Conservation (phyloP, 2,797 vertebrate species). For the Myotis pilosus region DNA sequence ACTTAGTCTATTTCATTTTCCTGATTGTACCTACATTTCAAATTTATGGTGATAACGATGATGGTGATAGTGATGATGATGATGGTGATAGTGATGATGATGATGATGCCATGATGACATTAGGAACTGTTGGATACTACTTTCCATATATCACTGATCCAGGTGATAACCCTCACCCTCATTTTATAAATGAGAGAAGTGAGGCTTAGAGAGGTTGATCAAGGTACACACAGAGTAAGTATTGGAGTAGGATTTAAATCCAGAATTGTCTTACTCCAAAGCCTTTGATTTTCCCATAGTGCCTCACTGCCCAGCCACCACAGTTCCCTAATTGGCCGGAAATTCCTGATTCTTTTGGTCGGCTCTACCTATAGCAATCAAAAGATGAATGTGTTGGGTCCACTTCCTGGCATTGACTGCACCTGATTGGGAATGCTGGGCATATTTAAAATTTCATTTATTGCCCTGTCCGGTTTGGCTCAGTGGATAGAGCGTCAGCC, state of each 20-base stretch:
- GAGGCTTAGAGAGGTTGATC: neutral
- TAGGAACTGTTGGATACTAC: neutral
- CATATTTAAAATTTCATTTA: slow-evolving; percentile 28
- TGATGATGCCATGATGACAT: neutral
- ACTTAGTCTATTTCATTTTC: neutral
- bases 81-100: too few relatives aligned
- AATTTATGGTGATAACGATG: neutral
- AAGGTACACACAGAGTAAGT: neutral
- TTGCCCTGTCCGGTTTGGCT: neutral
- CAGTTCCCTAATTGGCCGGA: neutral
- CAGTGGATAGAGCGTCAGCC: too few relatives aligned
- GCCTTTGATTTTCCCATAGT: neutral
- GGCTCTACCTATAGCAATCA: neutral
- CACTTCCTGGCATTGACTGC: neutral
- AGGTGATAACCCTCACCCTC: neutral
- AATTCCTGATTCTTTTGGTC: slow-evolving; percentile 6
- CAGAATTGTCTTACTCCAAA: neutral
- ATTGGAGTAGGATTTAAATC: neutral
- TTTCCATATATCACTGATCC: neutral
- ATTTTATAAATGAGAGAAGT: neutral
- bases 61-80: neutral
- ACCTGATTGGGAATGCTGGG: neutral
- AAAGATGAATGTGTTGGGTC: slow-evolving; percentile 20
- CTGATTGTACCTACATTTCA: neutral
- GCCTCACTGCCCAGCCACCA: neutral